Evolutionary conservation across 2,888 invertebrate species (phyloP).

Genomic region (Himalopsyche kuldschensis): DNA sequence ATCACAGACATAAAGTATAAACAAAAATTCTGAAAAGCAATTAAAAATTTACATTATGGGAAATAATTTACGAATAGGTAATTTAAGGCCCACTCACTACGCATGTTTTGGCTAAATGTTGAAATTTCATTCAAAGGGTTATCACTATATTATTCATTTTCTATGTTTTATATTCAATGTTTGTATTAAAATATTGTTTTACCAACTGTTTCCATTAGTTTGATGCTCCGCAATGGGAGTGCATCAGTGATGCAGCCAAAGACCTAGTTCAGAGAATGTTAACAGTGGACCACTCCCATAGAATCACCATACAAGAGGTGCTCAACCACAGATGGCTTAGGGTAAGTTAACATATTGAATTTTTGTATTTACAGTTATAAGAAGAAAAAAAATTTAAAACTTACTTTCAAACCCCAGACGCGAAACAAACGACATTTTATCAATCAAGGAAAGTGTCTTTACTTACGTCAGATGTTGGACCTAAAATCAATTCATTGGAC

Average conservation of each 20-base stretch:
- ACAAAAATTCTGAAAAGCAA: not conserved
- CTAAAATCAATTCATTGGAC: no score
- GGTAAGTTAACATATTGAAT: constrained; percentile 59
- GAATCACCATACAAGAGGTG: constrained; percentile 94
- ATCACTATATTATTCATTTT: not conserved
- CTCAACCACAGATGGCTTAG: constrained; percentile 96
- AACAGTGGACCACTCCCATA: constrained; percentile 85
- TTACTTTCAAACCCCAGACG: no score
- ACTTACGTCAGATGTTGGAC: no score
- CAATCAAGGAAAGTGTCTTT: no score
- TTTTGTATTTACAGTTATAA: not conserved
- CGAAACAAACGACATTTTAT: no score
- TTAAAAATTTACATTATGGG: no score
- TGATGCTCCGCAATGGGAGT: constrained; percentile 87
- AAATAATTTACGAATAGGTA: no score
- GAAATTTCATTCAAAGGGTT: no score
- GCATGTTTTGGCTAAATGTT: no score
- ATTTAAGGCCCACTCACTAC: no score
- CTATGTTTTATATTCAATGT: not conserved
- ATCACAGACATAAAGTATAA: no score
- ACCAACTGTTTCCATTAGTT: constrained; percentile 60
- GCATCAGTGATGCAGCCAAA: constrained; percentile 91
- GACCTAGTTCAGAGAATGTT: constrained; percentile 94
- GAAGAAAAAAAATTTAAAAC: no score
- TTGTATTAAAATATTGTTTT: not conserved